Evolutionary conservation across 2,797 vertebrate species (phyloP).

Genomic region (Tenualosa thibaudeaui): DNA sequence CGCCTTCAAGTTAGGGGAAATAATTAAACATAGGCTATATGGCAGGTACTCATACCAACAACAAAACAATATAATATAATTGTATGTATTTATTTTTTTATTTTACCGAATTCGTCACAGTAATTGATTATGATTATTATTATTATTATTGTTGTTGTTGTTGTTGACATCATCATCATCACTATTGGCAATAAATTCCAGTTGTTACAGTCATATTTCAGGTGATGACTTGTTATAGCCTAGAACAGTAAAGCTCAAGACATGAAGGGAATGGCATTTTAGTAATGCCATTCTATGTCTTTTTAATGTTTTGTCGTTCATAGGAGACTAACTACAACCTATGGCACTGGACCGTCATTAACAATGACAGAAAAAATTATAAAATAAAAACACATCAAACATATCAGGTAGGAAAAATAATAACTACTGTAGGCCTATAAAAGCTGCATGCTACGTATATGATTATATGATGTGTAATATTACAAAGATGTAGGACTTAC

Average conservation of each 20-base stretch:
- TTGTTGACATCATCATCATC: constrained; percentile 20
- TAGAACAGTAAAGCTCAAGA: not conserved
- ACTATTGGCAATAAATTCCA: not conserved
- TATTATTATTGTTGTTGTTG: constrained; percentile 19
- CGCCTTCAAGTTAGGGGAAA: too few relatives aligned
- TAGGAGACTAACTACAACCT: not conserved
- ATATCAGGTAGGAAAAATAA: not conserved
- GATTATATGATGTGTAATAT: not conserved
- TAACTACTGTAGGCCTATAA: not conserved
- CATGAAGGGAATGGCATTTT: not conserved
- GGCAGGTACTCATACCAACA: not conserved
- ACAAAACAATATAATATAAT: not conserved
- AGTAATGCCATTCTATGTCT: not conserved
- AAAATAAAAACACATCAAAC: not conserved
- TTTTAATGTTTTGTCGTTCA: not conserved
- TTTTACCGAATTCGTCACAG: not conserved
- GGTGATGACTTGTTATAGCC: not conserved
- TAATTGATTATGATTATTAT: constrained; percentile 18
- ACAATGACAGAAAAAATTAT: not conserved
- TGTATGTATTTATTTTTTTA: not conserved
- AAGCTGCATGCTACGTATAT: not conserved
- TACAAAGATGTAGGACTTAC: not conserved
- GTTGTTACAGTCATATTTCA: not conserved
- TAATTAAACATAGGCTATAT: too few relatives aligned
- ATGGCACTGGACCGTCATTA: not conserved